phyloP scores from a whole-genome alignment of 2,797 vertebrate genomes.

The Pseudochirops corinnae region DNA sequence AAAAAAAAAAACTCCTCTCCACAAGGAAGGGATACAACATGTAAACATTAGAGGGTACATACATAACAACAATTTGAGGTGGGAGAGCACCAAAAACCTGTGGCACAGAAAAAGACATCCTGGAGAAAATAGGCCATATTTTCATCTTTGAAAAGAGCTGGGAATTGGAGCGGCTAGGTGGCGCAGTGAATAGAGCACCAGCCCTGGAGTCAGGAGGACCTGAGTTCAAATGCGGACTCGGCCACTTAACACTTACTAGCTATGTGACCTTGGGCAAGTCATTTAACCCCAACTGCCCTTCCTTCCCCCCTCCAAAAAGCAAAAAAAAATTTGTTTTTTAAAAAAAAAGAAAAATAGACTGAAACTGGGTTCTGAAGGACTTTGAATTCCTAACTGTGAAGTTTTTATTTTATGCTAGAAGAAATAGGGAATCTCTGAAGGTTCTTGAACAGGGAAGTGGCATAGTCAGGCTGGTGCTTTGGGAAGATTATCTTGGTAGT shows the following conservation, averaged over 20 bases:
- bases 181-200: no score
- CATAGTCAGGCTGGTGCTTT: not conserved
- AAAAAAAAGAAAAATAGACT: not conserved
- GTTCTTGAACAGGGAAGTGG: not conserved
- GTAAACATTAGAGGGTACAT: not conserved
- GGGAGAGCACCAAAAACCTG: not conserved
- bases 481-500: not conserved
- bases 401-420: not conserved
- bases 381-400: not conserved
- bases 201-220: no score
- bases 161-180: not conserved
- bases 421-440: not conserved
- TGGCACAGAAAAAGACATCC: not conserved
- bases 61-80: not conserved
- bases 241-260: no score
- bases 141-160: not conserved
- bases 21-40: not conserved
- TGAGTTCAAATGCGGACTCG: no score
- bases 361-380: not conserved
- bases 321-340: no score
- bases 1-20: not conserved
- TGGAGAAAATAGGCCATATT: not conserved
- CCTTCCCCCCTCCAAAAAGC: no score
- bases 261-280: no score
- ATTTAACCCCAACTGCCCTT: no score